Evolutionary conservation across 2,797 vertebrate species (phyloP).

Genomic region (Sternarchorhynchus goeldii): DNA sequence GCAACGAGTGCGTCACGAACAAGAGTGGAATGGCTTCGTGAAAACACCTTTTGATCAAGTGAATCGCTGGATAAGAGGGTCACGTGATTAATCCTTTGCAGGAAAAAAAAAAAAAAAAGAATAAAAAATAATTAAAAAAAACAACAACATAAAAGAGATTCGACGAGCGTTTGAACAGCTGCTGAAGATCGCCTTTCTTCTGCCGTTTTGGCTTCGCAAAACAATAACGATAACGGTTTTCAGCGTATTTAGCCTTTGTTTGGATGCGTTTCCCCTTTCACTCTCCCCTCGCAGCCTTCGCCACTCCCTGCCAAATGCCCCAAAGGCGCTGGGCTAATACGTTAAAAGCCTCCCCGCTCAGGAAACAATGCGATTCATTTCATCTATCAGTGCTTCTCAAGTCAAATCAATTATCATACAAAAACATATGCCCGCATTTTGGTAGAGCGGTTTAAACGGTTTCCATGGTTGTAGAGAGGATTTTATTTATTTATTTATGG

Average conservation of each 20-base stretch:
- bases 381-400: not conserved
- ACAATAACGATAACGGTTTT: constrained; percentile 41
- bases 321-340: not conserved
- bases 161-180: constrained; percentile 29
- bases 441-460: not conserved
- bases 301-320: constrained; percentile 1
- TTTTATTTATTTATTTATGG: too few species aligned
- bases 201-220: constrained; percentile 21
- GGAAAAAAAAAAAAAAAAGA: constrained; percentile 11
- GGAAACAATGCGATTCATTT: not conserved
- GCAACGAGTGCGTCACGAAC: not conserved
- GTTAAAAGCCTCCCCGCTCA: constrained; percentile 34
- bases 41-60: constrained; percentile 26
- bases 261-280: constrained; percentile 11
- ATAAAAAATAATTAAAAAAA: too few species aligned
- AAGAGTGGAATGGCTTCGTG: not conserved
- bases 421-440: not conserved
- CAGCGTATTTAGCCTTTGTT: constrained; percentile 36
- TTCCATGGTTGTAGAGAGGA: not conserved
- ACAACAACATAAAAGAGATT: constrained; percentile 31
- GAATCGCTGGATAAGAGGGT: constrained; percentile 2
- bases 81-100: constrained; percentile 31
- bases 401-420: constrained; percentile 7
- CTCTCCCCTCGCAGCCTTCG: not conserved
- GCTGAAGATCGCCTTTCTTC: constrained; percentile 12